These are phyloP conservation scores for Leptinotarsa tumamoca DNA, from an alignment of 2,888 invertebrate species.

Conservation along the genomic window DNA sequence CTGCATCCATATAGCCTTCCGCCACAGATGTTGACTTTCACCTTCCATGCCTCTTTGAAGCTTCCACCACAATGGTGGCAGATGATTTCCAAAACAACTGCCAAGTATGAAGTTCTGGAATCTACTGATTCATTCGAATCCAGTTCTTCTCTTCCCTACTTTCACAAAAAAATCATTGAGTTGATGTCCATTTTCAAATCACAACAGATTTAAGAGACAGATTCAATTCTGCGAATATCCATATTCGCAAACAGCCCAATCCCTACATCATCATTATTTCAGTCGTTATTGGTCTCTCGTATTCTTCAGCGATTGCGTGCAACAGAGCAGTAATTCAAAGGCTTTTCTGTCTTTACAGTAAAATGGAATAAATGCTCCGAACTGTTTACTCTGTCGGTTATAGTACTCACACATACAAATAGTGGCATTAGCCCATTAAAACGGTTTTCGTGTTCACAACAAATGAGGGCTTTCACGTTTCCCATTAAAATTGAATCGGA, in stretches of 20 bases:
- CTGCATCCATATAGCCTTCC: too few relatives aligned
- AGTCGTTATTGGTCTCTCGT: not conserved
- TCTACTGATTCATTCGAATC: too few relatives aligned
- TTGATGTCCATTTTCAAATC: too few relatives aligned
- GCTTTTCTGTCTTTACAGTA: not conserved
- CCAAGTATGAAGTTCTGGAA: too few relatives aligned
- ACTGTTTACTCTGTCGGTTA: slow-evolving; percentile 2
- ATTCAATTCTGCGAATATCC: not conserved
- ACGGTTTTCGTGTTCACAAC: slow-evolving; percentile 1
- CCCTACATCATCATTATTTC: not conserved
- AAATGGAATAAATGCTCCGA: slow-evolving; percentile 3
- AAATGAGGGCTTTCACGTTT: slow-evolving; percentile 1
- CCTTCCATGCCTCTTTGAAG: too few relatives aligned
- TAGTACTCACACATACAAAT: slow-evolving; percentile 13
- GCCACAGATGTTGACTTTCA: too few relatives aligned
- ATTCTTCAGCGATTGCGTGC: not conserved
- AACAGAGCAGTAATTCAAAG: not conserved
- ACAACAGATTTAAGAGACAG: not conserved
- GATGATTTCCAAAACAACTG: too few relatives aligned
- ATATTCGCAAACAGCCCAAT: not conserved
- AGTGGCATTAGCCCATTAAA: slow-evolving; percentile 6
- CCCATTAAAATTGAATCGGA: not conserved
- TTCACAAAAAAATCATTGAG: too few relatives aligned
- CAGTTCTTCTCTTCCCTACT: too few relatives aligned
- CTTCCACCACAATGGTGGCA: too few relatives aligned